Percentiles rank a stretch among this genome's conserved stretches.
Evolutionary conservation across 2,797 vertebrate species (phyloP).

Genomic region (Meda fulgida): DNA sequence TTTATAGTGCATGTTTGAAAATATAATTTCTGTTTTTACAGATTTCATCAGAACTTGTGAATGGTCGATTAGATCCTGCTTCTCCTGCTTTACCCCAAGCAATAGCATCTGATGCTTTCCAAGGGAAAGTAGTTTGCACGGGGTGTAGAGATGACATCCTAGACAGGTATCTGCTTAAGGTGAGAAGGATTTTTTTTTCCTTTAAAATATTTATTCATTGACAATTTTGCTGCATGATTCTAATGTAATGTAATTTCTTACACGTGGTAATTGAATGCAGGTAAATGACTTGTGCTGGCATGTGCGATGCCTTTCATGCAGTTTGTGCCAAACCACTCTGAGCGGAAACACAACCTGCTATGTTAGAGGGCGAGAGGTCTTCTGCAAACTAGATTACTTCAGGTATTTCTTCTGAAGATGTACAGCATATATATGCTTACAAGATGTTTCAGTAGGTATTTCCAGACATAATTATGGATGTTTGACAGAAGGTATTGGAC

Average conservation of each 20-base stretch:
- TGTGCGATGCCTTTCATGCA: slow-evolving; percentile 93
- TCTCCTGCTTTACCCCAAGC: slow-evolving; percentile 83
- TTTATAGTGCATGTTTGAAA: neutral
- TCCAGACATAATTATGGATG: neutral
- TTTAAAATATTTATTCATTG: neutral
- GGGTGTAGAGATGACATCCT: slow-evolving; percentile 91
- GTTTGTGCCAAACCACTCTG: slow-evolving; percentile 90
- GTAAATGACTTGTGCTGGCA: slow-evolving; percentile 98
- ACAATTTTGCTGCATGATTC: neutral
- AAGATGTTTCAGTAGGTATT: neutral
- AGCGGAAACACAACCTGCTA: slow-evolving; percentile 94
- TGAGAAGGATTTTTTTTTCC: slow-evolving; percentile 56
- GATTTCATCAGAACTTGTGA: slow-evolving; percentile 79
- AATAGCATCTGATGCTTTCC: slow-evolving; percentile 83
- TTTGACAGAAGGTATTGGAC: slow-evolving; percentile 87
- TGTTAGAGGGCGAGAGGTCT: slow-evolving; percentile 95
- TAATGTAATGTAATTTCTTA: slow-evolving; percentile 16
- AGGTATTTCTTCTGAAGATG: slow-evolving; percentile 77
- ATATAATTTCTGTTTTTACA: slow-evolving; percentile 61
- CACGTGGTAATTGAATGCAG: slow-evolving; percentile 68
- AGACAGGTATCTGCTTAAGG: slow-evolving; percentile 96
- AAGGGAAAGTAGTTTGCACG: slow-evolving; percentile 84
- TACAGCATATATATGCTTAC: too few species aligned
- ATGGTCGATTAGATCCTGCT: slow-evolving; percentile 81
- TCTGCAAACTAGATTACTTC: slow-evolving; percentile 98